Evolutionary conservation across 2,888 invertebrate species (phyloP).

Genomic region (Mythimna lalbum): DNA sequence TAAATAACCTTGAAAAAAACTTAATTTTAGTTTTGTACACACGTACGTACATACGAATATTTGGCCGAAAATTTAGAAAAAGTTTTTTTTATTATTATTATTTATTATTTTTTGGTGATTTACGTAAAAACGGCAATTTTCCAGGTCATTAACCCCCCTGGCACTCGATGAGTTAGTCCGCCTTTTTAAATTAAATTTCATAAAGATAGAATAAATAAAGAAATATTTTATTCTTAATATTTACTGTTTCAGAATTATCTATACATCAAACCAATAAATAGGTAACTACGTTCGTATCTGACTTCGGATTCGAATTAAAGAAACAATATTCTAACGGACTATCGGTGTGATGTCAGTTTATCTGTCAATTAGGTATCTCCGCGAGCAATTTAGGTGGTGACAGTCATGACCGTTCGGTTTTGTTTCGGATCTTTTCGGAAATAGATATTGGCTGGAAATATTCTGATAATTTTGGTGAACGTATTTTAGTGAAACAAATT

Average conservation of each 20-base stretch:
- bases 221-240: not conserved
- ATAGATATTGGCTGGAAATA: not conserved
- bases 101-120: too few relatives aligned
- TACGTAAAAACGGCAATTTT: too few relatives aligned
- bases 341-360: constrained; percentile 57
- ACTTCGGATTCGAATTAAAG: constrained; percentile 27
- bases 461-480: not conserved
- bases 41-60: too few relatives aligned
- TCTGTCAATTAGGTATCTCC: constrained; percentile 61
- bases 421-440: constrained; percentile 5
- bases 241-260: not conserved
- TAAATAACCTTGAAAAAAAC: too few relatives aligned
- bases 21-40: too few relatives aligned
- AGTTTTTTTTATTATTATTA: too few relatives aligned
- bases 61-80: too few relatives aligned
- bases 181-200: too few relatives aligned
- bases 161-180: too few relatives aligned
- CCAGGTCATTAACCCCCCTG: too few relatives aligned
- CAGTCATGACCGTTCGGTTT: constrained; percentile 29
- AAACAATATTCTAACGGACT: constrained; percentile 46
- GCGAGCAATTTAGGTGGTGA: constrained; percentile 34
- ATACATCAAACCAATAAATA: not conserved
- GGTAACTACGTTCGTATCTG: not conserved
- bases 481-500: too few relatives aligned
- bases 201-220: too few relatives aligned